A percentile compares a stretch with the other conserved stretches of the same genome.
Conservation (phyloP, 2,113 vertebrate species). For the Carassius gibelio region DNA sequence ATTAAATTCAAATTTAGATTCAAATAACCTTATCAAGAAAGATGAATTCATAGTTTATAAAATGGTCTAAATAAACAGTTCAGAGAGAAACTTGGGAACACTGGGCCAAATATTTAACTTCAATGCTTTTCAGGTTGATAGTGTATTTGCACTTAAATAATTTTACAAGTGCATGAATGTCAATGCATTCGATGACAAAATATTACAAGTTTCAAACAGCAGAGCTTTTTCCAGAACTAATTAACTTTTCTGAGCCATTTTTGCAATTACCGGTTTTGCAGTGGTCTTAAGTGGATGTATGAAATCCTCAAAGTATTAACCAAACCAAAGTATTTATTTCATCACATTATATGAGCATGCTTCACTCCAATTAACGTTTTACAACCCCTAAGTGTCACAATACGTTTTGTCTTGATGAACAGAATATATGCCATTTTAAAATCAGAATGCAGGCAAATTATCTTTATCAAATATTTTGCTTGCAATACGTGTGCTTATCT, state of each 20-base stretch:
- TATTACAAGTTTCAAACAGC: not conserved
- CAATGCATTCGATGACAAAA: not conserved
- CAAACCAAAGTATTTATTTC: not conserved
- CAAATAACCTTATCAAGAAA: not conserved
- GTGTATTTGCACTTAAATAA: not conserved
- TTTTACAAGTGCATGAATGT: not conserved
- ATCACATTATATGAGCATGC: not conserved
- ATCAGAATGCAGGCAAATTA: not conserved
- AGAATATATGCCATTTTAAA: not conserved
- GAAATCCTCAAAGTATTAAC: not conserved
- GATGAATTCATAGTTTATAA: not conserved
- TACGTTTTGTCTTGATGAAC: not conserved
- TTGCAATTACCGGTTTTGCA: not conserved
- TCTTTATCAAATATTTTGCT: not conserved
- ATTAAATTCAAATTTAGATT: not conserved
- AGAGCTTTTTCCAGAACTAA: not conserved
- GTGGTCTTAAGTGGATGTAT: not conserved
- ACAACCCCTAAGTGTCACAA: not conserved
- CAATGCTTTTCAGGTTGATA: not conserved
- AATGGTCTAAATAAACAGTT: not conserved
- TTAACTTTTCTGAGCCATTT: not conserved
- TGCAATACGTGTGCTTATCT: not conserved
- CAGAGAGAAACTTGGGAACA: not conserved
- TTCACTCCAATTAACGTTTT: not conserved
- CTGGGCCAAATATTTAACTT: not conserved